Evolutionary conservation across 2,888 invertebrate genomes (phyloP).

Genomic region (Drosophila austrosaltans): DNA sequence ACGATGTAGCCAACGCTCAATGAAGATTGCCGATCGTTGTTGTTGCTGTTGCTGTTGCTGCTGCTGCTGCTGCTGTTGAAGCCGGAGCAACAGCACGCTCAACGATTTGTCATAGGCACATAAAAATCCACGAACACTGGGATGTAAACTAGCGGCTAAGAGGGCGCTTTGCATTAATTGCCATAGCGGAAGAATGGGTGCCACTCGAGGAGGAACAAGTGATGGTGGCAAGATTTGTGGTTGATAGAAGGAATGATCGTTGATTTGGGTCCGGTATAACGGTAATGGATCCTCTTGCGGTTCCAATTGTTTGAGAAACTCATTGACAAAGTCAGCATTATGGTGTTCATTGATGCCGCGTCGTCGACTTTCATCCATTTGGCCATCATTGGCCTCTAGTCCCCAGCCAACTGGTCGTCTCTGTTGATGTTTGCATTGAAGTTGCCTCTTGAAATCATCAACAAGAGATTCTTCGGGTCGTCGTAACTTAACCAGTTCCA

Average conservation of each 20-base stretch:
- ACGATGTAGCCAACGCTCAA: conserved; percentile 43
- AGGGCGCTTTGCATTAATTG: conserved; percentile 52
- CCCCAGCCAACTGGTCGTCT: conserved; percentile 19
- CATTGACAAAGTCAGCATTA: conserved; percentile 77
- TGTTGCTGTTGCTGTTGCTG: conserved; percentile 29
- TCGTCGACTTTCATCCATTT: conserved; percentile 44
- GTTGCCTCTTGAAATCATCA: conserved; percentile 79
- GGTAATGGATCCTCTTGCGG: conserved; percentile 11
- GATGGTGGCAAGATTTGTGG: neutral
- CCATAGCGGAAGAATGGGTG: conserved; percentile 39
- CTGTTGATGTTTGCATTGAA: conserved; percentile 65
- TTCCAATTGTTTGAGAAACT: conserved; percentile 68
- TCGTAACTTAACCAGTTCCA: conserved; percentile 4
- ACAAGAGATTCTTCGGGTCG: conserved; percentile 65
- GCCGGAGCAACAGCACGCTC: conserved; percentile 41
- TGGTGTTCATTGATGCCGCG: conserved; percentile 78
- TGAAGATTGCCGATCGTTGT: conserved; percentile 19
- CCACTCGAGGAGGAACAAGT: conserved; percentile 1
- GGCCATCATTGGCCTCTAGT: neutral
- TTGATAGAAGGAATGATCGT: neutral
- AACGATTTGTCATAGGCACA: conserved; percentile 58
- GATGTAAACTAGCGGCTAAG: conserved; percentile 53
- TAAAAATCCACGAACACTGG: conserved; percentile 57
- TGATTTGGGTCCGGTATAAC: neutral
- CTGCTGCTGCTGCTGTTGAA: conserved; percentile 45